Evolutionary conservation across 2,888 invertebrate genomes (phyloP).

Genomic region (Zonitis immaculata): DNA sequence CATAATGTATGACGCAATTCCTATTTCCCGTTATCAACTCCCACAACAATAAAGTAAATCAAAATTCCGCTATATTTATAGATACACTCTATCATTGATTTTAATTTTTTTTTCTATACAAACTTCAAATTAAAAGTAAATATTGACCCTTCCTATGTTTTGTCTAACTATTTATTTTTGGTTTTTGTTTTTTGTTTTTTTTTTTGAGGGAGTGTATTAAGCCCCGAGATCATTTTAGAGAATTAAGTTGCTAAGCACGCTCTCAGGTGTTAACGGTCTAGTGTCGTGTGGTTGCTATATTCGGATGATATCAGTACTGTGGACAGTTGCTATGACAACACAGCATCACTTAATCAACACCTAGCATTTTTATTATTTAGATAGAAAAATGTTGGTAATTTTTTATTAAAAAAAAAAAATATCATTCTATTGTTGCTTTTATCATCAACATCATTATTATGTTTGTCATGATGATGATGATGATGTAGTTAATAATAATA

Average conservation of each 20-base stretch:
- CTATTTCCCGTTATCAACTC: background rate
- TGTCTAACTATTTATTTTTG: too few species aligned
- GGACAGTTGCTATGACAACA: slow-evolving; percentile 20
- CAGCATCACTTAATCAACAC: slow-evolving; percentile 18
- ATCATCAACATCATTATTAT: background rate
- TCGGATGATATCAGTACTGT: slow-evolving; percentile 15
- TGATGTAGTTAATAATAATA: too few species aligned
- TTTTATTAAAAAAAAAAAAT: slow-evolving; percentile 18
- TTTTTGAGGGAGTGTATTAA: too few species aligned
- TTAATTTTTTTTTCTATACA: background rate
- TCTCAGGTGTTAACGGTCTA: slow-evolving; percentile 22
- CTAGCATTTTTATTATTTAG: slow-evolving; percentile 12
- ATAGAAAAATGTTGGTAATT: slow-evolving; percentile 19
- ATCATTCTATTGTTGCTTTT: background rate
- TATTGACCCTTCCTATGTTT: too few species aligned
- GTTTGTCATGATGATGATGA: background rate
- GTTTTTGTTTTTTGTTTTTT: background rate
- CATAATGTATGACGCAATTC: background rate
- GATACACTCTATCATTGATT: background rate
- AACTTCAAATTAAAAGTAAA: background rate
- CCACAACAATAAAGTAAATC: background rate
- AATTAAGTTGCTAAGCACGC: slow-evolving; percentile 18
- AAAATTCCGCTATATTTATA: too few species aligned
- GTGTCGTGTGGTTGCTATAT: slow-evolving; percentile 15
- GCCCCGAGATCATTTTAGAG: slow-evolving; percentile 22